Evolutionary conservation across 2,888 invertebrate species (phyloP), one percentile per base, ranked within the genome.

Genomic region (Orchesella flavescens): DNA sequence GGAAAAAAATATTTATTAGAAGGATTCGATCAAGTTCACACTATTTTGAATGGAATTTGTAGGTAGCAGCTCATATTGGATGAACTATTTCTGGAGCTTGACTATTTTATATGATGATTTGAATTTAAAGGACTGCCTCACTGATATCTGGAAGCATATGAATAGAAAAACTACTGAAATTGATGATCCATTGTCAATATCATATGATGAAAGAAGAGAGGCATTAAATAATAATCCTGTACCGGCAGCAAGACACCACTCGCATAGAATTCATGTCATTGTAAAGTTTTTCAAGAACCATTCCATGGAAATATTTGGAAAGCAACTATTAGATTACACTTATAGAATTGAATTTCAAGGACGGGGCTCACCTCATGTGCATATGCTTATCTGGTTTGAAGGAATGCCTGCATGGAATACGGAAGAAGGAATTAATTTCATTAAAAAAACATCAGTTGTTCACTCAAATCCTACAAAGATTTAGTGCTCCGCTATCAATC

Each of bases 401-500:
- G 44, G 65, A 43, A 49, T 21, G 34, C 84, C 84, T 13, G 23
- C 66, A 0, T 74, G 63, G 65, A 34, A 80, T 34, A 80, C 80
- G 1, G 55, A 44, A 19, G 75, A 80, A 23, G 72, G 72, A 44
- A 80, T 72, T 21, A 21, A n/a, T 9, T 71, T 76, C 43, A n/a
- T 80, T 0, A 59, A 80, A 2, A 23, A 49, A 84, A 84, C 23
- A 59, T 84, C 5, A 57, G 59, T 7, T 84, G 80, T 53, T 63
- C 76, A 9, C 13, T 76, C 2, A n/a, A 65, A 71, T 0, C 44
- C 65, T 12, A 13, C 5, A 2, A 66, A 76, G 23, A 13, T 76
- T 7, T n/a, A n/a, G 84, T 84, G 13, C 13, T 55, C 5, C 17
- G 55, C 0, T 84, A 75, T 43, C 84, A 84, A 66, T 65, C 55